Base-by-base conservation (phyloP, 2,888 invertebrate species). In the Aphrophora alni region DNA sequence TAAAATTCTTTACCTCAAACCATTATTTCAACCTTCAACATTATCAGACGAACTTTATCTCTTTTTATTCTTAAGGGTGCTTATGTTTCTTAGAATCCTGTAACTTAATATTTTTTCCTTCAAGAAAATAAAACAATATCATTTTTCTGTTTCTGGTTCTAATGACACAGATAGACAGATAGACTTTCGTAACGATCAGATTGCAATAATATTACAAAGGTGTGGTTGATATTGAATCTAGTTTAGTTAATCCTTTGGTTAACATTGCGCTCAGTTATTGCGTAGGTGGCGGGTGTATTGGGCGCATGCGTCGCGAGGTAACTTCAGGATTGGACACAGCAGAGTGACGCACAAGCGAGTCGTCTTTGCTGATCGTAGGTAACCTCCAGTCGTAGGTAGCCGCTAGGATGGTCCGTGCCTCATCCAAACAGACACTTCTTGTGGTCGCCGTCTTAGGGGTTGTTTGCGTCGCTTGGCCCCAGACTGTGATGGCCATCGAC, bases 401-500 rank as follows among this genome's bases (percentile, higher is more conserved):
- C 70, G 51, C 59, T 26, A 69, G 69, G 51, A 80, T 80, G 80
- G 80, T 38, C 69, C 78, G 81, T 68, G 75, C 78, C 28, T 21
- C 78, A 59, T 80, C 82, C 76, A 81, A 81, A 75, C 82, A 80
- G 73, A 80, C 82, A 12, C 80, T 83, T 44, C 81, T 83, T 72
- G 80, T 88, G 85, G 87, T 87, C 82, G 86, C 88, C 84, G 87
- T 88, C 86, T 87, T 89, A 86, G 88, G 88, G 86, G 87, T 88
- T 82, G 86, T 87, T 83, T 85, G 86, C 82, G 91, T 93, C 88
- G 91, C 92, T 86, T 90, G 93, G 86, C 93, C 93, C 75, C 91
- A 91, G 85, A 90, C 92, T 80, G 92, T 92, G 85, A 90, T 91
- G 87, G 93, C 94, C 84, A 92, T 96, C 85, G 95, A 96, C 90